Percentiles rank a stretch among this genome's conserved stretches.
These are phyloP conservation scores for Acleris cristana DNA, from an alignment of 2,888 invertebrate species.

Conservation along the genomic window DNA sequence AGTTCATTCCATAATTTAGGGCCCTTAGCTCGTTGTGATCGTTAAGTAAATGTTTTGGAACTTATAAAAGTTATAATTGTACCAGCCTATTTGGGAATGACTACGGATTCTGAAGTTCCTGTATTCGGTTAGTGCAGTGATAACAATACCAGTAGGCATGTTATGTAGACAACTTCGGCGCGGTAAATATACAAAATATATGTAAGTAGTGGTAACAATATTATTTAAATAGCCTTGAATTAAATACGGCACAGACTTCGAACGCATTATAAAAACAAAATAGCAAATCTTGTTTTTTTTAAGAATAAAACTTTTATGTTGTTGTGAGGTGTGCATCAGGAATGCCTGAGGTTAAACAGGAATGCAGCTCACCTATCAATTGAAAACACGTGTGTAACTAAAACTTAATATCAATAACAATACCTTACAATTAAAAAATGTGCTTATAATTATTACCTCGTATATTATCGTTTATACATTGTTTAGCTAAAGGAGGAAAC, in stretches of 20 bases:
- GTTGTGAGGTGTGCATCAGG: too few relatives aligned
- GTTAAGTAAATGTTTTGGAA: background rate
- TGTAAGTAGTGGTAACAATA: background rate
- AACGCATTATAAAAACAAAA: background rate
- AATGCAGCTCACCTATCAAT: too few relatives aligned
- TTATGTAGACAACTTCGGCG: constrained; percentile 1
- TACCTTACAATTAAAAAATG: too few relatives aligned
- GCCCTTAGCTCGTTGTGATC: background rate
- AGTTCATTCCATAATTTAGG: constrained; percentile 16
- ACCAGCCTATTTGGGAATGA: constrained; percentile 13
- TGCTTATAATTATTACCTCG: too few relatives aligned
- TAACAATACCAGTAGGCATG: constrained; percentile 11
- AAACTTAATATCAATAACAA: too few relatives aligned
- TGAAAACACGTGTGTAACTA: too few relatives aligned
- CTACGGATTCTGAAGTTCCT: constrained; percentile 17
- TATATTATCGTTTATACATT: too few relatives aligned
- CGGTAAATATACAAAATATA: background rate
- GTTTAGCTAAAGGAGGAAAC: too few relatives aligned
- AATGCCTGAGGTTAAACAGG: too few relatives aligned
- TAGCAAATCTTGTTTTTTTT: too few relatives aligned
- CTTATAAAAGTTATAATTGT: constrained; percentile 35
- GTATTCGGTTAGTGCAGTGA: constrained; percentile 2
- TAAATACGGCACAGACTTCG: background rate
- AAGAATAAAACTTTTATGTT: too few relatives aligned
- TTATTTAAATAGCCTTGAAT: background rate